Conservation (phyloP, 2,888 invertebrate genomes). For the Meiosimyza decipiens region DNA sequence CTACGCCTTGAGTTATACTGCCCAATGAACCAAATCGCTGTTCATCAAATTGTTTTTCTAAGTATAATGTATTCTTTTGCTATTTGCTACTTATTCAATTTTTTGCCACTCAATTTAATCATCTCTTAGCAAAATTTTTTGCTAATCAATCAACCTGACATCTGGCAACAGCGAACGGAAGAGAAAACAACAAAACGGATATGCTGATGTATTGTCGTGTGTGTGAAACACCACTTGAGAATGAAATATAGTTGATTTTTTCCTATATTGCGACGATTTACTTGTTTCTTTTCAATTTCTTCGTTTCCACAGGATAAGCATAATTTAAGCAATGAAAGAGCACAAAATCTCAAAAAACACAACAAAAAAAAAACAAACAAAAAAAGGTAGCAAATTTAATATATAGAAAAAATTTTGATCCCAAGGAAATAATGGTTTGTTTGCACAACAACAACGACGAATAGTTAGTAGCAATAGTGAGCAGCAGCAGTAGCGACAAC, state of each 20-base stretch:
- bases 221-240: neutral
- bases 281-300: neutral
- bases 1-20: too few relatives aligned
- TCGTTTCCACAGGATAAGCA: conserved; percentile 1
- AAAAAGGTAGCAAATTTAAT: neutral
- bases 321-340: conserved; percentile 10
- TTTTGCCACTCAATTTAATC: too few relatives aligned
- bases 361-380: neutral
- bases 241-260: neutral
- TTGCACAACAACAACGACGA: neutral
- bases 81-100: too few relatives aligned
- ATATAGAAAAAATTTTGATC: neutral
- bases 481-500: conserved; percentile 7
- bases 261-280: too few relatives aligned
- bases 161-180: neutral
- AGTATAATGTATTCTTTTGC: too few relatives aligned
- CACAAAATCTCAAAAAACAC: neutral
- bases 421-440: too few relatives aligned
- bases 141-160: too few relatives aligned
- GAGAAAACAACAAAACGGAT: neutral
- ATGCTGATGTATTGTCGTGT: neutral
- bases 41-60: too few relatives aligned
- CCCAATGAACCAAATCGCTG: too few relatives aligned
- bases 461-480: too few relatives aligned
- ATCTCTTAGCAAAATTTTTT: too few relatives aligned